Base-by-base conservation (phyloP, 2,888 invertebrate genomes). In the Sipha maydis region DNA sequence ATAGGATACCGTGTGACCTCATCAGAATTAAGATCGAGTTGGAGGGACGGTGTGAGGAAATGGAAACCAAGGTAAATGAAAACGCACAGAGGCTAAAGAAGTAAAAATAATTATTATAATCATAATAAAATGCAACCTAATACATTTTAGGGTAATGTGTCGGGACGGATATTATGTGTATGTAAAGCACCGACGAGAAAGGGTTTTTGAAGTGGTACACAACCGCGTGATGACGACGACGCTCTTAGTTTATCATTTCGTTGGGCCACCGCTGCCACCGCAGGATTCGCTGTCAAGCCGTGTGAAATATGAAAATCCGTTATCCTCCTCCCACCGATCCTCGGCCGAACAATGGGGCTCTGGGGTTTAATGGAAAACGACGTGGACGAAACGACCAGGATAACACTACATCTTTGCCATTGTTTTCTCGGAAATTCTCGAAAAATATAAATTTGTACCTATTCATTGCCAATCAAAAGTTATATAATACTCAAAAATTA, bases 161-260 rank as follows among this genome's bases (percentile, higher is more conserved):
- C 31, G 31, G 28, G 54, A 48, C n/a, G 25, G 21, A 28, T 48
- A 48, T 48, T 48, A 48, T 79, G 38, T 14, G 61, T 67, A 28
- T 82, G 82, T 71, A 71, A 82, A 82, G 48, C 41, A 9, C 19
- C 28, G 19, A 19, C 41, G 41, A 82, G 82, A 69, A 48, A 28
- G 48, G 28, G 48, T 48, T 69, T 82, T 82, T 48, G 28, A 48
- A 19, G 69, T 41, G 69, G n/a, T 61, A 31, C 11, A 21, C 11
- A 21, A 7, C 25, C 8, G 56, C 34, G 25, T 0, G 28, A 48
- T 14, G 56, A n/a, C 34, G 79, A 78, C 75, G 56, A 83, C 69
- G 41, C 54, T 76, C 38, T 85, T 79, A 85, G 78, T 85, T 85
- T 85, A 85, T 85, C 85, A 85, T 85, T 48, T 48, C 31, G 78